Evolutionary conservation across 2,888 invertebrate genomes (phyloP).

Genomic region (Blastobasis adustella): DNA sequence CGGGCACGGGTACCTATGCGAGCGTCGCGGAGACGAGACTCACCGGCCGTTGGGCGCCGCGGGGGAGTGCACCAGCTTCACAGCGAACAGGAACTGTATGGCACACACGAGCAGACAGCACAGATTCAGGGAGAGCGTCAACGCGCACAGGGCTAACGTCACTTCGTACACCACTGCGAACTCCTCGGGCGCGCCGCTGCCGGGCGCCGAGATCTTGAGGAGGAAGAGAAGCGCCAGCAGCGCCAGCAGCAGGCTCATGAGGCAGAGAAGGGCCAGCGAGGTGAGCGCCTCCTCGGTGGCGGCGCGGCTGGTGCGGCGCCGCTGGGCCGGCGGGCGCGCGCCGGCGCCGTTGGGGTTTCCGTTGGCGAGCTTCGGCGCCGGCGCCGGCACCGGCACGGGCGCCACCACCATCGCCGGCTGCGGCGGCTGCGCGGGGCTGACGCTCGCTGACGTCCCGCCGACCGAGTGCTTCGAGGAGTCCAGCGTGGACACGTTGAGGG

Average conservation of each 20-base stretch:
- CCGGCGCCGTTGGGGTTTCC: constrained; percentile 74
- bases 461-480: constrained; percentile 79
- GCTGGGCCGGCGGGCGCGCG: constrained; percentile 37
- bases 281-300: constrained; percentile 84
- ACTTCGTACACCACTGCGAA: constrained; percentile 94
- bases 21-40: constrained; percentile 25
- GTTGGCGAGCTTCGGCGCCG: constrained; percentile 58
- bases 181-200: constrained; percentile 80
- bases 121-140: constrained; percentile 90
- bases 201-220: constrained; percentile 86
- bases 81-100: constrained; percentile 94
- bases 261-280: constrained; percentile 88
- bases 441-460: constrained; percentile 72
- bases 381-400: constrained; percentile 48
- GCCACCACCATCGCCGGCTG: constrained; percentile 28
- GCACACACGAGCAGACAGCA: constrained; percentile 95
- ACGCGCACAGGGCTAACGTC: constrained; percentile 90
- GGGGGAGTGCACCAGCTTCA: constrained; percentile 91
- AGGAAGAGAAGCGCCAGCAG: constrained; percentile 89
- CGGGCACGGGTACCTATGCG: constrained; percentile 5
- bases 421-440: constrained; percentile 72
- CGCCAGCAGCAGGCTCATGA: constrained; percentile 89
- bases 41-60: constrained; percentile 84
- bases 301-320: constrained; percentile 52
- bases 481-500: constrained; percentile 80